Base-by-base conservation (phyloP, 2,888 invertebrate genomes). In the Phortica magna region DNA sequence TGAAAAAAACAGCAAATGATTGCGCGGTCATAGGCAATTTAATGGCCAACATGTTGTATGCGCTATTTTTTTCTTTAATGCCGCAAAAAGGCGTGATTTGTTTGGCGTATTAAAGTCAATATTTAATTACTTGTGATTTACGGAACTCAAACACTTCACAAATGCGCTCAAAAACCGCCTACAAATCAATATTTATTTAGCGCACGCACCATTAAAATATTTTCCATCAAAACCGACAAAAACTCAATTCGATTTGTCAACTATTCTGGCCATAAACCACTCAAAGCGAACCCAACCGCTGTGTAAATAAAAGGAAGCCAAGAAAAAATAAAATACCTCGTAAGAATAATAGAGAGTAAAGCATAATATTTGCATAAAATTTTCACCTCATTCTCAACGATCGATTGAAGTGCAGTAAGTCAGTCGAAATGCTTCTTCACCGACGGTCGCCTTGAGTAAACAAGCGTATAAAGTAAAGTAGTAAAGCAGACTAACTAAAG, bases 321-420 rank as follows among this genome's bases (percentile, higher is more conserved):
- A 74, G 53, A 61, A 31, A 55, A 53, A 43, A 53, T 59, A 72
- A 79, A 74, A n/a, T n/a, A n/a, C n/a, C n/a, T n/a, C n/a, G 59
- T 70, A 79, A 75, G 72, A 79, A 83, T 84, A 75, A 55, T 74
- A 75, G 73, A 83, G 83, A 86, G 84, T 82, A 81, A 83, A 87
- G 81, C 78, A 81, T 83, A 83, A 81, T 82, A 86, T 85, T 88
- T 86, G 83, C 87, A 88, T 86, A 84, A 77, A 80, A 84, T 81
- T 84, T 82, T 83, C 79, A 70, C 73, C 75, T 48, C 78, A 59
- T 71, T 22, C 67, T 55, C 71, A 64, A 31, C 55, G 71, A 42
- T 43, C 74, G 74, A 74, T 64, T 64, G 22, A 10, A 12, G 48
- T 77, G 80, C 79, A 79, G 75, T 71, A 79, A 74, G 77, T 79